These are phyloP conservation scores for Urocitellus parryii DNA, from an alignment of 2,113 vertebrate genomes.

Conservation along the genomic window DNA sequence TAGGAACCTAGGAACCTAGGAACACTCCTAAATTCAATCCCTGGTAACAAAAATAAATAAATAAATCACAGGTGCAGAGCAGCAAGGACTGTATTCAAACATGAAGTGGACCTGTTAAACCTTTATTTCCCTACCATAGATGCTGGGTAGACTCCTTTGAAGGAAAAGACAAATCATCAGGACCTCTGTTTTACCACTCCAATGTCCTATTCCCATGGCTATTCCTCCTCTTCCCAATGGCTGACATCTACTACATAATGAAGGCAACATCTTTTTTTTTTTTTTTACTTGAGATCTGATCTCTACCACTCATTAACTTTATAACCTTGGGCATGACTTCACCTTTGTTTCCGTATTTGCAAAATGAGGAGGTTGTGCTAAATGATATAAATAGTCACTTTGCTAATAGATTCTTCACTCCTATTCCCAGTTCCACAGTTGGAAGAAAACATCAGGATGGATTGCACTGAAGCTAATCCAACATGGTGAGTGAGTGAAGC, in stretches of 20 bases:
- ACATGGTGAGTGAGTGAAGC: constrained; percentile 66
- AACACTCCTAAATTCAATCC: no score
- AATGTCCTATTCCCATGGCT: neutral
- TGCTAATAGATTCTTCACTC: constrained; percentile 49
- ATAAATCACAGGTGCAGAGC: no score
- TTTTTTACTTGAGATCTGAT: neutral
- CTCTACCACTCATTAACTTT: neutral
- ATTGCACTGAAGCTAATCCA: neutral
- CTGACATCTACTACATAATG: neutral
- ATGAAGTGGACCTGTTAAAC: no score
- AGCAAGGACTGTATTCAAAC: no score
- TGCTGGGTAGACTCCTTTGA: neutral
- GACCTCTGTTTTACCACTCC: neutral
- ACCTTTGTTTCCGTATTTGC: constrained; percentile 6
- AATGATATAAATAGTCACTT: neutral
- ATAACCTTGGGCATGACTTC: neutral
- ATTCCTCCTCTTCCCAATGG: neutral
- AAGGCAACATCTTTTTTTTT: neutral
- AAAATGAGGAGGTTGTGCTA: constrained; percentile 17
- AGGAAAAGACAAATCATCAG: constrained; percentile 20
- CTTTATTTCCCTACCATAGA: neutral
- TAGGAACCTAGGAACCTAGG: no score
- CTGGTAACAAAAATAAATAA: no score
- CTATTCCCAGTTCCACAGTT: constrained; percentile 42
- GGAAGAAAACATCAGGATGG: constrained; percentile 54